Conservation (phyloP, 2,113 vertebrate genomes). For the Stegostoma tigrinum region DNA sequence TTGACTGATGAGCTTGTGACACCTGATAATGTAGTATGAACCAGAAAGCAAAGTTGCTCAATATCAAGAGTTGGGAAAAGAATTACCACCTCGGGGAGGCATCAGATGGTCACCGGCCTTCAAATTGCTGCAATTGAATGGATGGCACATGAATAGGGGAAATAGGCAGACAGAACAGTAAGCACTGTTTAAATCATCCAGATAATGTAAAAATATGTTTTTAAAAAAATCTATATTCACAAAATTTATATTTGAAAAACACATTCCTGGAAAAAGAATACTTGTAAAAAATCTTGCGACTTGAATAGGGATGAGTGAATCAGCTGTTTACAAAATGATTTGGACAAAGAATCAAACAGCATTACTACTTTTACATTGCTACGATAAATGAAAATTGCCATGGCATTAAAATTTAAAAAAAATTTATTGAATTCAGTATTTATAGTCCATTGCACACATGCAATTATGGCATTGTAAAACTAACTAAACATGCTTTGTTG, state of each 20-base stretch:
- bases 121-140: background rate
- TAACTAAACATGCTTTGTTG: background rate
- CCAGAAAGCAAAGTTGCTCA: background rate
- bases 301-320: background rate
- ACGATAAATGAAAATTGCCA: background rate
- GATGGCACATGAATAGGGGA: background rate
- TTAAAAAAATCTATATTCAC: no score
- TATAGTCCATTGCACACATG: background rate
- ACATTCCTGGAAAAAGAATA: background rate
- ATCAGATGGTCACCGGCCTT: background rate
- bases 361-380: background rate
- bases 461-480: background rate
- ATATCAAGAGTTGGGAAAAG: background rate
- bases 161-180: background rate
- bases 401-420: background rate
- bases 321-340: background rate
- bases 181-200: no score
- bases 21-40: background rate
- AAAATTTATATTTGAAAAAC: background rate
- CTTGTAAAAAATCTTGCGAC: background rate
- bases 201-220: no score
- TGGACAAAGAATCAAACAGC: background rate
- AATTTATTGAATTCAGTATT: conserved; percentile 12
- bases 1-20: background rate
- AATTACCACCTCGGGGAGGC: background rate